Conservation (phyloP, 2,113 vertebrate genomes). For the Noctilio leporinus region DNA sequence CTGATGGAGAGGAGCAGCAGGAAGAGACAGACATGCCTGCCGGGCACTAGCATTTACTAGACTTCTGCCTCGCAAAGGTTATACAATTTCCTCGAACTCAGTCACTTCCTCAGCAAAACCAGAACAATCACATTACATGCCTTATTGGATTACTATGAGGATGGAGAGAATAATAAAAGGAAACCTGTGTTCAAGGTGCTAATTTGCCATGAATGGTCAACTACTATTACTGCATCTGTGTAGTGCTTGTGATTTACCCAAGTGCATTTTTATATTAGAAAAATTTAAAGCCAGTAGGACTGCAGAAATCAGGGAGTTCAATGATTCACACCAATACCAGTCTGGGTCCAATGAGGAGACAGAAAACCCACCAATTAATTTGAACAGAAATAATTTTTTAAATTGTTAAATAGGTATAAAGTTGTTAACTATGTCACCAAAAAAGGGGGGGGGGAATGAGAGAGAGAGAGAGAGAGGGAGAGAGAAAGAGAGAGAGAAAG, state of each 20-base stretch:
- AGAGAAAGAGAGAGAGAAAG: not conserved
- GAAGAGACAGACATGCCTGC: not conserved
- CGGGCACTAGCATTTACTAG: not conserved
- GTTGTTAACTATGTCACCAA: not conserved
- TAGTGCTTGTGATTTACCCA: not conserved
- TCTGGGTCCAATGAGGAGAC: not conserved
- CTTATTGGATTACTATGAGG: not conserved
- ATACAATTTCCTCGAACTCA: not conserved
- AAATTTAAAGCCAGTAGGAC: not conserved
- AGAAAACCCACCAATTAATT: not conserved
- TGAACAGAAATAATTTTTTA: conserved; percentile 1
- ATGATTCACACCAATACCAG: not conserved
- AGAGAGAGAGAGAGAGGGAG: not conserved
- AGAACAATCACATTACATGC: not conserved
- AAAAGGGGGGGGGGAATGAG: not conserved
- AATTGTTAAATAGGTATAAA: not conserved
- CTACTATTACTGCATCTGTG: not conserved
- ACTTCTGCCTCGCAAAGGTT: not conserved
- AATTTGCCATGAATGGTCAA: not conserved
- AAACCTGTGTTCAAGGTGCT: not conserved
- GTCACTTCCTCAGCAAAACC: not conserved
- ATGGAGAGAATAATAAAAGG: not conserved
- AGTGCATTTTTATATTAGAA: not conserved
- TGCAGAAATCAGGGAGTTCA: not conserved
- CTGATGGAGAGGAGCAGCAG: not conserved